Conservation (phyloP, 2,797 vertebrate species). For the Pangasius krempfi region DNA sequence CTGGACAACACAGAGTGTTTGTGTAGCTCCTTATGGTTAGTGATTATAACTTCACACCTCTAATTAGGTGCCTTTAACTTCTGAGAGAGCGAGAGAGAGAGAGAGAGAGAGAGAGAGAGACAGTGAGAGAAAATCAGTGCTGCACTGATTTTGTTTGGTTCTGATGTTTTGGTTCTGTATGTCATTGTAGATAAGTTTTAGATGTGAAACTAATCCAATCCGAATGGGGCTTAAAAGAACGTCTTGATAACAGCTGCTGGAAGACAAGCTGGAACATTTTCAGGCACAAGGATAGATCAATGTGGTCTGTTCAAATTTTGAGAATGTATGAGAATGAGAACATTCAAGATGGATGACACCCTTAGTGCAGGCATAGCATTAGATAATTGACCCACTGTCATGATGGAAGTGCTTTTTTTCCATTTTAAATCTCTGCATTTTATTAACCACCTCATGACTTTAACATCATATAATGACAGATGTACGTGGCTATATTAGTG, state of each 20-base stretch:
- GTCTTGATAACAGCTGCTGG: not conserved
- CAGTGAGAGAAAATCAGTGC: not conserved
- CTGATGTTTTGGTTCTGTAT: not conserved
- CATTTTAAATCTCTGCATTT: conserved; percentile 44
- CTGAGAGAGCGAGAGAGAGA: conserved; percentile 9
- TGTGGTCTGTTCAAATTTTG: not conserved
- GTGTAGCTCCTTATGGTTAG: conserved; percentile 21
- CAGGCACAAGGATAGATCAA: not conserved
- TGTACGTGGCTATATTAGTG: conserved; percentile 17
- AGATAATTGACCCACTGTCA: conserved; percentile 51
- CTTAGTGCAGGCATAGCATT: conserved; percentile 39
- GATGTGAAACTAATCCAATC: not conserved
- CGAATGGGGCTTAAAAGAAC: not conserved
- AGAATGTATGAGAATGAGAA: conserved; percentile 23
- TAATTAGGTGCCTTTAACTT: conserved; percentile 31
- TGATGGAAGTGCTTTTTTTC: conserved; percentile 38
- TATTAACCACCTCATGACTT: conserved; percentile 36
- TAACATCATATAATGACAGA: conserved; percentile 31
- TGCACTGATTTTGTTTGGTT: not conserved
- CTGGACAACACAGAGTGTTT: conserved; percentile 7
- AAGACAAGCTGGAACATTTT: not conserved
- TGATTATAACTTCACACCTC: conserved; percentile 37
- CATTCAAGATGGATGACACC: conserved; percentile 35
- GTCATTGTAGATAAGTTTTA: not conserved
- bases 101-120: not conserved